Evolutionary conservation across 2,888 invertebrate species (phyloP).

Genomic region (Nomada hirtipes): DNA sequence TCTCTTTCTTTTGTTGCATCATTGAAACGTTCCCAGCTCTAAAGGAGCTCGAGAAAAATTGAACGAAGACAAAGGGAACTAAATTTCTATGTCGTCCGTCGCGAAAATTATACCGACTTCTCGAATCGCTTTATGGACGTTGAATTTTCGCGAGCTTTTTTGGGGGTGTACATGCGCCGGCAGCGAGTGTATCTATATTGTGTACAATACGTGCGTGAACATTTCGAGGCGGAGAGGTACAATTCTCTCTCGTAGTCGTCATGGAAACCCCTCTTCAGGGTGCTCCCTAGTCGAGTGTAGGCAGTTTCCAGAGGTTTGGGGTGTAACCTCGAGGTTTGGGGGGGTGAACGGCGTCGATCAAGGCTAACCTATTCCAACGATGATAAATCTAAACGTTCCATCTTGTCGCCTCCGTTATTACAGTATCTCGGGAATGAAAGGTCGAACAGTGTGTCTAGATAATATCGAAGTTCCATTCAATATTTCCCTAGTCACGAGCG

Average conservation of each 20-base stretch:
- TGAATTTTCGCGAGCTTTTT: conserved; percentile 34
- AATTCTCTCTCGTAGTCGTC: conserved; percentile 68
- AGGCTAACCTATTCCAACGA: conserved; percentile 38
- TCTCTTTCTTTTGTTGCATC: too few species aligned
- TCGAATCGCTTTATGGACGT: not conserved
- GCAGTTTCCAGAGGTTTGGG: conserved; percentile 62
- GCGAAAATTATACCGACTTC: not conserved
- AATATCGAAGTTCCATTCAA: not conserved
- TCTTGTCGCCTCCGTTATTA: conserved; percentile 30
- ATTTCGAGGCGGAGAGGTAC: conserved; percentile 33
- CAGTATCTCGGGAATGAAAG: not conserved
- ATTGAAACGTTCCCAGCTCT: too few species aligned
- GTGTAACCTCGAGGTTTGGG: conserved; percentile 48
- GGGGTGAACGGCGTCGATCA: conserved; percentile 50
- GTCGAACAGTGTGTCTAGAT: not conserved
- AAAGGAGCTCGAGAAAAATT: not conserved
- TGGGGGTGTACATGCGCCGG: not conserved
- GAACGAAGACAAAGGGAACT: not conserved
- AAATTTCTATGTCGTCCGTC: not conserved
- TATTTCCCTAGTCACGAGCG: not conserved
- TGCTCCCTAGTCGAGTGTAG: conserved; percentile 65
- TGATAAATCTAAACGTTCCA: conserved; percentile 63
- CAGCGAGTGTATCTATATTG: not conserved
- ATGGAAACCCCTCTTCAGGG: conserved; percentile 74
- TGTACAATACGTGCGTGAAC: conserved; percentile 21